Evolutionary conservation across 1,140 invertebrate species (phyloP), one percentile per base, ranked within the genome.

Genomic region (Popillia japonica): DNA sequence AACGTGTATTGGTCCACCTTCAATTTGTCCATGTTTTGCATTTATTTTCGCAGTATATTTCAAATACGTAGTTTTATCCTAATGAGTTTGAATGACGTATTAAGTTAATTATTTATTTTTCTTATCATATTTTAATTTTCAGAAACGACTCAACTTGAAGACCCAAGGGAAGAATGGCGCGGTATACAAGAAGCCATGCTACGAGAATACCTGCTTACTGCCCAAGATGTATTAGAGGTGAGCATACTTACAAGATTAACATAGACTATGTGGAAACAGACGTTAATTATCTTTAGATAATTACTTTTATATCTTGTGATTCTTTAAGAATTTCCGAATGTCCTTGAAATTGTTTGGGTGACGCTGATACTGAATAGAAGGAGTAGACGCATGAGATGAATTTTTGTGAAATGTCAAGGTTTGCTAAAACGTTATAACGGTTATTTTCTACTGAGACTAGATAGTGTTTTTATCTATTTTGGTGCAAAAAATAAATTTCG

Each of bases 91-190:
- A 48, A 48, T 72, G 20, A 23, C 20, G 64, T 23, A 11, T 23
- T 72, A 72, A 17, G 64, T 10, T 23, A 72, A 4, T 34, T 34
- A 34, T 34, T 34, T 34, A 23, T 72, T 72, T 72, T n/a, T 72
- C 3, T 72, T 4, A 23, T 10, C 9, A n/a, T 4, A 17, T 41
- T 14, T 41, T 74, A 23, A 42, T 80, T 90, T 90, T 76, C 89
- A 97, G 96, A 98, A 91, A 93, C 93, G 83, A 98, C 96, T 79
- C 97, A 99, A 88, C 90, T 98, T 40, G 97, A 98, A 90, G 97
- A 99, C 89, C 97, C 97, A 44, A 90, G 97, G 80, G 90, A 96
- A 87, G 96, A 98, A 93, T 99, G 97, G 97, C 92, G 97, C 83
- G 93, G 92, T 80, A 94, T 98, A 84, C 98, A 99, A 89, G 96